A percentile compares a stretch with the other conserved stretches of the same genome.
These are phyloP conservation scores for Rhinophrynus dorsalis DNA, from an alignment of 2,797 vertebrate genomes.

Conservation along the genomic window DNA sequence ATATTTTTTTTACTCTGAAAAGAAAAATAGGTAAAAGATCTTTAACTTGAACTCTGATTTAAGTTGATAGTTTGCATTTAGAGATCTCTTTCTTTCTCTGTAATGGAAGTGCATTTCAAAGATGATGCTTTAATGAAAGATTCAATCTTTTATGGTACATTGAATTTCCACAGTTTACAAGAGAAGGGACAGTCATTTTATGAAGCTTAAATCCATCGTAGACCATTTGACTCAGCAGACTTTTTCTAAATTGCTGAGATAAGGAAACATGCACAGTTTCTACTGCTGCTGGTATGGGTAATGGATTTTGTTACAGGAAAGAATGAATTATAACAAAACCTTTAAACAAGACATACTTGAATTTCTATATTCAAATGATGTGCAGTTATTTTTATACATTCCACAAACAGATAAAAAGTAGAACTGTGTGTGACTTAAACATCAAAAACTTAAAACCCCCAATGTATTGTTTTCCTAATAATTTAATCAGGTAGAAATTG, in stretches of 20 bases:
- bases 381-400: too few species aligned
- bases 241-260: conserved; percentile 44
- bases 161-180: conserved; percentile 48
- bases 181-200: conserved; percentile 35
- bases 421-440: too few species aligned
- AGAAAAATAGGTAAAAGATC: conserved; percentile 16
- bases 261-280: conserved; percentile 27
- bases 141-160: conserved; percentile 42
- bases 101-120: conserved; percentile 53
- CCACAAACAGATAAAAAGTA: too few species aligned
- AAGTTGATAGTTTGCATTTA: conserved; percentile 45
- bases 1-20: conserved; percentile 43
- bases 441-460: too few species aligned
- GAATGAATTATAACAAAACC: not conserved
- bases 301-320: conserved; percentile 37
- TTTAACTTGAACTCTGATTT: conserved; percentile 37
- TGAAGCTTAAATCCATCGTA: conserved; percentile 42
- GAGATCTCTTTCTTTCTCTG: conserved; percentile 32
- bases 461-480: too few species aligned
- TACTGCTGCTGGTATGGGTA: conserved; percentile 13
- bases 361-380: too few species aligned
- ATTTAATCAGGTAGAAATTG: too few species aligned
- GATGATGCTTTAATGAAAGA: conserved; percentile 50
- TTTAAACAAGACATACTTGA: conserved; percentile 14
- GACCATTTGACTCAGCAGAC: conserved; percentile 47